Base-by-base conservation (phyloP, 2,888 invertebrate species). In the Microctonus hyperodae region DNA sequence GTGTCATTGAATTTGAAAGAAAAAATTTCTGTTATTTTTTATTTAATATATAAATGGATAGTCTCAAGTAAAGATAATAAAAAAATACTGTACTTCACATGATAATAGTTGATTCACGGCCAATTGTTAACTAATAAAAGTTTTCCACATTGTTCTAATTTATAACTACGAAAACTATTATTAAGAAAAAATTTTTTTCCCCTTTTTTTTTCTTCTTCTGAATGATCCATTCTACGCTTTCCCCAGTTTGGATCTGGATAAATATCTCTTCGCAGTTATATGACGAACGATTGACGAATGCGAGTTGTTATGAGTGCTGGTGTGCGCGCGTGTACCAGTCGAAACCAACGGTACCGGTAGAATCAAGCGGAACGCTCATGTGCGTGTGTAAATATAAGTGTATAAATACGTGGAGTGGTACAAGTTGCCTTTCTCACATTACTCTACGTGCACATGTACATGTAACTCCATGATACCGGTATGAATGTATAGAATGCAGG, bases 331-430 rank as follows among this genome's bases (percentile, higher is more conserved):
- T 5, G 51, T 25, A 23, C 51, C 51, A 51, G 51, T 55, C 62
- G 57, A 35, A 50, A 35, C n/a, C 56, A 66, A 66, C 66, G 66
- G 66, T 61, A 66, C 66, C 31, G 31, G 66, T 64, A 66, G 60
- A 69, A 66, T 66, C 65, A 66, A 57, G 56, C 64, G 66, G 66
- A 69, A 69, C 60, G 65, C 44, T 16, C 60, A 66, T 69, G 59
- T 58, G 53, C 48, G 64, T 64, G 64, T 64, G 64, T 64, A 64
- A 64, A 64, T 64, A 57, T 56, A 48, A 44, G 57, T 56, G 44
- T 40, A n/a, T 44, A 44, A 44, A 44, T 44, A 63, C 55, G 33
- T 55, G 31, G 44, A 28, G 28, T 55, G n/a, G 31, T 55, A 55
- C 28, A 28, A 25, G 55, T 23, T 16, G 16, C 31, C 31, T 31